Percentiles rank a stretch among this genome's conserved stretches.
Evolutionary conservation across 2,797 vertebrate species (phyloP).

Genomic region (Meriones psammophilus): DNA sequence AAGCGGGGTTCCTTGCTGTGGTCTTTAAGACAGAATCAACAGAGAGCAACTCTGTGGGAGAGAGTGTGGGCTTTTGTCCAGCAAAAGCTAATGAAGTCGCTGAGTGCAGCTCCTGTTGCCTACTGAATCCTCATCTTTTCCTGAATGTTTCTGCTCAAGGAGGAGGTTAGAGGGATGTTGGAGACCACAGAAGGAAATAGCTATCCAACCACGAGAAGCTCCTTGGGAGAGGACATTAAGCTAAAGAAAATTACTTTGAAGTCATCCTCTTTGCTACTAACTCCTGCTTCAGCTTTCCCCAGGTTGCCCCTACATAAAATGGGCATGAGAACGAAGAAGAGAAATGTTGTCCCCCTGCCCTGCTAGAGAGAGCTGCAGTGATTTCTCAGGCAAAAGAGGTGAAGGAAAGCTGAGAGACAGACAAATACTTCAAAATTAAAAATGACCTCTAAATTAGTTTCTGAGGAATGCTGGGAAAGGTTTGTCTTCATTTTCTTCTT

Average conservation of each 20-base stretch:
- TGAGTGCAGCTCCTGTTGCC: background rate
- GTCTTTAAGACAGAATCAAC: background rate
- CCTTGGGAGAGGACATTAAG: background rate
- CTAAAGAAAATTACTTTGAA: background rate
- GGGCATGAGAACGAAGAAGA: background rate
- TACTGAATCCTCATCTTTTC: background rate
- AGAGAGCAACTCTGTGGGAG: background rate
- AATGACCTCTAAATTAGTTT: constrained; percentile 7
- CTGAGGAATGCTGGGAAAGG: background rate
- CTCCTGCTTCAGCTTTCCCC: background rate
- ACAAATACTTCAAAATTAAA: background rate
- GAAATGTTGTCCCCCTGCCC: background rate
- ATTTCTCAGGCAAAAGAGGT: background rate
- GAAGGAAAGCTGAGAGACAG: background rate
- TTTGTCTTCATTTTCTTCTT: background rate
- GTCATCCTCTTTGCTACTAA: background rate
- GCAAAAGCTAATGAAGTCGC: background rate
- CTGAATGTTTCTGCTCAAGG: background rate
- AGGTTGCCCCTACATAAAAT: background rate
- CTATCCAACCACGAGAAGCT: background rate
- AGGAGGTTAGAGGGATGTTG: background rate
- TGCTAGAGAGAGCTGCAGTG: background rate
- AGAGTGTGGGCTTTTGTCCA: background rate
- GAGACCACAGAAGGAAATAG: background rate
- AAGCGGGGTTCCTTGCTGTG: background rate